Evolutionary conservation across 2,113 vertebrate species (phyloP).

Genomic region (Paedocypris sp.): DNA sequence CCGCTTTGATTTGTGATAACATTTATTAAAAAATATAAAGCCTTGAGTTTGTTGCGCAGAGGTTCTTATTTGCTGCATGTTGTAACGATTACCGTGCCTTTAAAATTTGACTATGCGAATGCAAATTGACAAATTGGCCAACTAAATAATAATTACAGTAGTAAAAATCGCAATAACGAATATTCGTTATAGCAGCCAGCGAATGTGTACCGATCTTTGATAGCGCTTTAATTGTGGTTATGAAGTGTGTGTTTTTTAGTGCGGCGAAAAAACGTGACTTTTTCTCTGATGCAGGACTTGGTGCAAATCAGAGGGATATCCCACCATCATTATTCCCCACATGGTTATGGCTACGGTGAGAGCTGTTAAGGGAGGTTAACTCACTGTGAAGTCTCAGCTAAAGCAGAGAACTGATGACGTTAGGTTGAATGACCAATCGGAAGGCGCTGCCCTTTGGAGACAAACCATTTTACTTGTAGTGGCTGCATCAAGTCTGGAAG

Average conservation of each 20-base stretch:
- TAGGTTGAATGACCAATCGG: conserved; percentile 86
- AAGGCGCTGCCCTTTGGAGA: conserved; percentile 94
- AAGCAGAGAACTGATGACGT: conserved; percentile 80
- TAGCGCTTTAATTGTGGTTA: no score
- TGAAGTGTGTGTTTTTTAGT: background rate
- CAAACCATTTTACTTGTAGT: conserved; percentile 94
- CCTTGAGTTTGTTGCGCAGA: no score
- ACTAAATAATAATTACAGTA: no score
- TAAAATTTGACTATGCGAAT: no score
- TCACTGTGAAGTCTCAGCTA: conserved; percentile 75
- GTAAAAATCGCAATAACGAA: no score
- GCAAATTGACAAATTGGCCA: no score
- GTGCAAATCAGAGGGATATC: conserved; percentile 45
- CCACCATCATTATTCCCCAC: conserved; percentile 58
- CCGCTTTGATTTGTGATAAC: no score
- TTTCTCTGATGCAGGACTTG: conserved; percentile 17
- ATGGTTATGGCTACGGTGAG: conserved; percentile 50
- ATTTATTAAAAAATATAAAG: no score
- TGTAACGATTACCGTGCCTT: no score
- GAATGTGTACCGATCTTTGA: no score
- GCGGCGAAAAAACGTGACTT: background rate
- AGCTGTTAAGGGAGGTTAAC: conserved; percentile 80
- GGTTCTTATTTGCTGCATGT: no score
- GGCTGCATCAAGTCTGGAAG: conserved; percentile 86
- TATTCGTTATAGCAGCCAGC: no score